Evolutionary conservation across 2,888 invertebrate species (phyloP), one percentile per base, ranked within the genome.

Genomic region (Graphium colonna): DNA sequence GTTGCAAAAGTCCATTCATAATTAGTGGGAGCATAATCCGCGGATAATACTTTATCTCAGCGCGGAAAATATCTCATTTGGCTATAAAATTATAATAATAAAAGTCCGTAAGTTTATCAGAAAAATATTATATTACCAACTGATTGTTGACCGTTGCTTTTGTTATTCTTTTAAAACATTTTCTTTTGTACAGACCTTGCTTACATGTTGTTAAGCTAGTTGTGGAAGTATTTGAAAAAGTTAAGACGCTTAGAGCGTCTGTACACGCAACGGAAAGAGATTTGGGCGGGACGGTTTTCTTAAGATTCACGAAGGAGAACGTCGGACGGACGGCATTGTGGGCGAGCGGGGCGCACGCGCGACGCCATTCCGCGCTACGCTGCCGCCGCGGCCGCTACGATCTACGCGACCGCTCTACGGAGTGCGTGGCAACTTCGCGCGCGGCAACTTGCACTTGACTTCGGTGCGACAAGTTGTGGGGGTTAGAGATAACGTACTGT

Each of bases 271-370:
- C 44, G 47, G 9, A 44, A 28, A 33, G n/a, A 45, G 44, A 47
- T 59, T 60, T 59, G 60, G 51, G 51, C 57, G 58, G 58, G 51
- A 47, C 55, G 45, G 31, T 33, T 64, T 65, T 55, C 39, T 47
- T 42, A 55, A 16, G 36, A 60, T 56, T 57, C 57, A 45, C 52
- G 55, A 62, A 62, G 63, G 53, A 61, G 67, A 64, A 57, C 60
- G 55, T 51, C 42, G 58, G 58, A 59, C 57, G 52, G 48, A 56
- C 55, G 53, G 59, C 56, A 58, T 61, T 60, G 59, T 59, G 46
- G 55, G 31, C 38, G 52, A 57, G 51, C 60, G 73, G 60, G 75
- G 86, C 88, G 88, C 88, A 88, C 71, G 89, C 89, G 89, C 88
- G 86, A 75, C 76, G 78, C 55, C 89, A 89, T 77, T 86, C 76